Evolutionary conservation across 1,140 invertebrate species (phyloP), one percentile per base, ranked within the genome.

Genomic region (Rhizoglyphus robini): DNA sequence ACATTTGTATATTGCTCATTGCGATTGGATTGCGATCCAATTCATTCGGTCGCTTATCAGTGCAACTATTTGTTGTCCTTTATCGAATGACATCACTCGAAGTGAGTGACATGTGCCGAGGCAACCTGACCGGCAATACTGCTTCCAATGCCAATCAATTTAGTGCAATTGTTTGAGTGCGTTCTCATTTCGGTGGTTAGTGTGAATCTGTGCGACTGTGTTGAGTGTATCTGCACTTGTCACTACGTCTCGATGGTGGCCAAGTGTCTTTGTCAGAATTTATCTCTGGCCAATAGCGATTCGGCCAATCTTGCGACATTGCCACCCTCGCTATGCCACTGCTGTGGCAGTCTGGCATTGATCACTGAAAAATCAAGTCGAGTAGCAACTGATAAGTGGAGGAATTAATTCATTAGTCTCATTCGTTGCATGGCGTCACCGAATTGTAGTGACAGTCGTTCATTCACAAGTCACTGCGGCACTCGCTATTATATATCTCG

Each of bases 1-100:
- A 54, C 51, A 54, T 54, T 54, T 54, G 51, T 23, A 54, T 54
- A 54, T 54, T 54, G 51, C n/a, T n/a, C n/a, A n/a, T n/a, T n/a
- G n/a, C n/a, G n/a, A n/a, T n/a, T n/a, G n/a, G n/a, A n/a, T n/a
- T n/a, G n/a, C n/a, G n/a, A n/a, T n/a, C n/a, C n/a, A n/a, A n/a
- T n/a, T n/a, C n/a, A n/a, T n/a, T 54, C 51, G 51, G 8, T 20
- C 8, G 15, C 15, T 54, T n/a, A n/a, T n/a, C n/a, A n/a, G n/a
- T n/a, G n/a, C n/a, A n/a, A n/a, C n/a, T n/a, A n/a, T n/a, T n/a
- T n/a, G n/a, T n/a, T n/a, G n/a, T n/a, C n/a, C n/a, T n/a, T n/a
- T n/a, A n/a, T n/a, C n/a, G n/a, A n/a, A n/a, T n/a, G n/a, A n/a
- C n/a, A n/a, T n/a, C n/a, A n/a, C n/a, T n/a, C n/a, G n/a, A n/a